Evolutionary conservation across 2,113 vertebrate species (phyloP).

Genomic region (Chionodraco myersi): DNA sequence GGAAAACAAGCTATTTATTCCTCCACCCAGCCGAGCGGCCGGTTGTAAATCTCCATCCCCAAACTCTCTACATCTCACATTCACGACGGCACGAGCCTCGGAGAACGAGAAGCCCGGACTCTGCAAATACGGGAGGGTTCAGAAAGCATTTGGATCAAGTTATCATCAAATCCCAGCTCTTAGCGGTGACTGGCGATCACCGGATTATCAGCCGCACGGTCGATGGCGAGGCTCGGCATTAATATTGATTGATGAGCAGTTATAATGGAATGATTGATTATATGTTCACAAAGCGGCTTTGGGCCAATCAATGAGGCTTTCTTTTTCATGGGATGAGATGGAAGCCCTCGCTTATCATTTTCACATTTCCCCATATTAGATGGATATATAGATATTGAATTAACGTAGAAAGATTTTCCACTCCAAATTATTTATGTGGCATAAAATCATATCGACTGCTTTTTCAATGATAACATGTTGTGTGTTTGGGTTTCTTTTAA

Average conservation of each 20-base stretch:
- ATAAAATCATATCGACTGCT: background rate
- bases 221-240: conserved; percentile 63
- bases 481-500: background rate
- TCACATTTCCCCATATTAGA: conserved; percentile 39
- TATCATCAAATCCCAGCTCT: conserved; percentile 69
- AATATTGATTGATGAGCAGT: conserved; percentile 79
- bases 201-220: conserved; percentile 74
- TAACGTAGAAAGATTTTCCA: conserved; percentile 32
- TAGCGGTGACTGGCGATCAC: conserved; percentile 62
- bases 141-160: conserved; percentile 70
- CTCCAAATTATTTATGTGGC: conserved; percentile 11
- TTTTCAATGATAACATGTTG: background rate
- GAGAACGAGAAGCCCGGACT: conserved; percentile 50
- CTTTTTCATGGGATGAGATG: conserved; percentile 65
- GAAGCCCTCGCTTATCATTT: conserved; percentile 68
- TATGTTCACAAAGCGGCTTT: conserved; percentile 62
- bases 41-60: conserved; percentile 74
- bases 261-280: conserved; percentile 79
- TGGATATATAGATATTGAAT: conserved; percentile 25
- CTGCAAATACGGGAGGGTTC: conserved; percentile 52
- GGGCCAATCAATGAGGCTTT: conserved; percentile 69
- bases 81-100: conserved; percentile 53
- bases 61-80: conserved; percentile 63
- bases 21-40: conserved; percentile 45
- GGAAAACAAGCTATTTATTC: conserved; percentile 73